A percentile compares a stretch with the other conserved stretches of the same genome.
phyloP scores from a whole-genome alignment of 2,113 vertebrate genomes.

The Hippoglossus stenolepis region DNA sequence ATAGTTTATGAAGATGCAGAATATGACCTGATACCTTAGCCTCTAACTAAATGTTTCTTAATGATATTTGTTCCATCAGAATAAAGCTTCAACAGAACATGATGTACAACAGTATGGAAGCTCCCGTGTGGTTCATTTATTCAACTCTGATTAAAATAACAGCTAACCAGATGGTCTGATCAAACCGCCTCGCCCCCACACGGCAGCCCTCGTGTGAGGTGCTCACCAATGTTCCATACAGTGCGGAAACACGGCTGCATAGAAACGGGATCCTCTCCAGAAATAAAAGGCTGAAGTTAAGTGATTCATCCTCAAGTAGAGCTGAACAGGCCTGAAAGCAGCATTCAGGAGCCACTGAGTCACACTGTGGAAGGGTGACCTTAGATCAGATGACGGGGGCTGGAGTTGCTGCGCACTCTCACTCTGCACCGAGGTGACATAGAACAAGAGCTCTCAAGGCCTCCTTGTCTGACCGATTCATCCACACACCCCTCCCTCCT shows the following conservation, averaged over 20 bases:
- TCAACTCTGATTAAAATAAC: constrained; percentile 45
- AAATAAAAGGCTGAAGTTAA: constrained; percentile 70
- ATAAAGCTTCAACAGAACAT: constrained; percentile 21
- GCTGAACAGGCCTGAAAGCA: constrained; percentile 55
- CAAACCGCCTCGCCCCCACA: constrained; percentile 21
- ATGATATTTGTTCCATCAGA: neutral
- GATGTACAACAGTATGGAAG: constrained; percentile 11
- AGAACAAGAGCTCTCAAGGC: constrained; percentile 67
- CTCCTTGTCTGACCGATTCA: constrained; percentile 63
- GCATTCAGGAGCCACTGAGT: constrained; percentile 72
- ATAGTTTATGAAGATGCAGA: neutral
- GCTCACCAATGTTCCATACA: constrained; percentile 60
- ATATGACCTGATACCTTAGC: neutral
- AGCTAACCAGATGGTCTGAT: constrained; percentile 60
- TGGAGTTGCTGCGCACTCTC: constrained; percentile 45
- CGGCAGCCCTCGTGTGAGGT: constrained; percentile 38
- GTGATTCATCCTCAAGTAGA: constrained; percentile 69
- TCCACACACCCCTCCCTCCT: constrained; percentile 4
- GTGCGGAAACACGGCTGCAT: constrained; percentile 43
- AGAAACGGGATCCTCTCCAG: constrained; percentile 70
- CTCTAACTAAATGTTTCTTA: neutral
- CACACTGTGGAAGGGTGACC: constrained; percentile 63
- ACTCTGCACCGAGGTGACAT: constrained; percentile 62
- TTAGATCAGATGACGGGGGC: constrained; percentile 71
- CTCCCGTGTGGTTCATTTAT: constrained; percentile 24